Evolutionary conservation across 1,140 invertebrate species (phyloP), one percentile per base, ranked within the genome.

Genomic region (Nixonia krombeini): DNA sequence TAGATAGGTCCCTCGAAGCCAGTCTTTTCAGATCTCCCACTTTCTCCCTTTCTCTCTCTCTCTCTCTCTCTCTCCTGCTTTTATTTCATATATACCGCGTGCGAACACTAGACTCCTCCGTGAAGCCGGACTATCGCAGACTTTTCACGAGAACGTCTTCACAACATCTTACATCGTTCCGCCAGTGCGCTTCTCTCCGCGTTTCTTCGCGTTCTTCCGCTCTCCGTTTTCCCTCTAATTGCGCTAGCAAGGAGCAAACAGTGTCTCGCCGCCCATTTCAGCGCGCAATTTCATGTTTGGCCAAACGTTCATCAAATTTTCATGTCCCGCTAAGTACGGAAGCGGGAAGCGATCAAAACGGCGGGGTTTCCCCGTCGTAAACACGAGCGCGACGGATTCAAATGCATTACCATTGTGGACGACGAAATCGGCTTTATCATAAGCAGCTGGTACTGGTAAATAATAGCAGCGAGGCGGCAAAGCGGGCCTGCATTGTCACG

Each of bases 81-180:
- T 53, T 58, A 41, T n/a, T n/a, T n/a, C n/a, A n/a, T n/a, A n/a
- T n/a, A n/a, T n/a, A n/a, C n/a, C n/a, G n/a, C n/a, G n/a, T n/a
- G n/a, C 62, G 40, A 50, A 40, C 56, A 16, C 49, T 31, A 45
- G 49, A 73, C 46, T 61, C 70, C 61, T 66, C 47, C 59, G 35
- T 44, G 44, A 59, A 64, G 44, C 50, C 38, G 29, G 41, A 29
- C 47, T 57, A 65, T 67, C 59, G 59, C 42, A 62, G 58, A 71
- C 46, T 74, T 77, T 76, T 69, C 72, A 71, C 49, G 47, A 69
- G 42, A 62, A 58, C 29, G 33, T 31, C 58, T 65, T 40, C 56
- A 72, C 61, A 73, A 73, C 71, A 73, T 67, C 53, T 71, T 68
- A 45, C 49, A 53, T 68, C 53, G 45, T 33, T 58, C 35, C 31